Base-by-base conservation (phyloP, 1,140 invertebrate genomes). In the Hormaphis cornu region DNA sequence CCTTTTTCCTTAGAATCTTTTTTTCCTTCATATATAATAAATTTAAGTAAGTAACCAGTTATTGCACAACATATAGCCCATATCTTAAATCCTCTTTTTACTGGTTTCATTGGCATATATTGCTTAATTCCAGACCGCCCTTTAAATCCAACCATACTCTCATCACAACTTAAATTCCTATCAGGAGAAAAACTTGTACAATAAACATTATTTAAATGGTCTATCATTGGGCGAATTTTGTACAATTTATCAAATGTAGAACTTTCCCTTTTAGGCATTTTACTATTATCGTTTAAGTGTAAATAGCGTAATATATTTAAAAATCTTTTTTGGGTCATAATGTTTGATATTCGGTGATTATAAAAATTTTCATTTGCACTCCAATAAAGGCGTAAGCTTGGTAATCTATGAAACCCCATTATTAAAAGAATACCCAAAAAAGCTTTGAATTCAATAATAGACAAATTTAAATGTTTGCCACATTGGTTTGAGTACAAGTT, bases 41-140 rank as follows among this genome's bases (percentile, higher is more conserved):
- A 77, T 69, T 71, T 50, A 33, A 69, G 61, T 12, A 76, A 70
- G 58, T 75, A 76, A 10, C 76, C 74, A 56, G 71, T 73, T 53
- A 44, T 16, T 50, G 20, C 33, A 69, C 66, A 28, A 56, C 44
- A 24, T 70, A 74, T n/a, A 63, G 74, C 20, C 74, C 75, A 77
- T 6, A 75, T 20, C 53, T 76, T 76, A n/a, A 74, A 72, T 3
- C 75, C 75, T 54, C 72, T 69, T 71, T 76, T 78, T 10, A 59
- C 73, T 14, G 74, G 73, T 73, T 77, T 78, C n/a, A 54, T 69
- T 33, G 75, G 74, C n/a, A 72, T 63, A 69, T 76, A 76, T 58
- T 76, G 75, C n/a, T n/a, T n/a, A n/a, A n/a, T n/a, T n/a, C n/a
- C n/a, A n/a, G n/a, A n/a, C n/a, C n/a, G n/a, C n/a, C 48, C 48